Evolutionary conservation across 1,140 invertebrate genomes (phyloP).

Genomic region (Patella vulgata): DNA sequence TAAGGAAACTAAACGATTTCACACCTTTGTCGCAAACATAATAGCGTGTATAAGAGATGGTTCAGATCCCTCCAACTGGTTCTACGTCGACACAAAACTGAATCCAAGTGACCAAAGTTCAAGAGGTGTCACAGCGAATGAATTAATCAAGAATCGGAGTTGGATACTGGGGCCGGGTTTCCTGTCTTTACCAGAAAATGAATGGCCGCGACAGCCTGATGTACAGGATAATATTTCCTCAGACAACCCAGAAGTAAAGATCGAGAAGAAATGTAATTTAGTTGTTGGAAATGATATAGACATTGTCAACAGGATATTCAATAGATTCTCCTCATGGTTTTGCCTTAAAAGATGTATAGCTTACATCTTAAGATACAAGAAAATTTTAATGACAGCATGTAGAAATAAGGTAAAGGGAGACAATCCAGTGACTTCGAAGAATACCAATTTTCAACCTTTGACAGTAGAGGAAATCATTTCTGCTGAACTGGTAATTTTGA

Average conservation of each 20-base stretch:
- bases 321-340: conserved; percentile 13
- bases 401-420: background rate
- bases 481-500: conserved; percentile 15
- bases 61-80: conserved; percentile 16
- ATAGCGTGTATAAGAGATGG: conserved; percentile 22
- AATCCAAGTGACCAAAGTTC: conserved; percentile 15
- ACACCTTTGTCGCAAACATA: conserved; percentile 34
- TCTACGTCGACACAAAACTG: conserved; percentile 19
- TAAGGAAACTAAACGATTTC: conserved; percentile 21
- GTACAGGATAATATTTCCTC: background rate
- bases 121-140: conserved; percentile 9
- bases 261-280: background rate
- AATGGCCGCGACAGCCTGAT: conserved; percentile 8
- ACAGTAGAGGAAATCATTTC: background rate
- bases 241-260: conserved; percentile 7
- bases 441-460: background rate
- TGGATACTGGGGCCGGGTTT: conserved; percentile 31
- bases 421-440: background rate
- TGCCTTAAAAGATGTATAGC: conserved; percentile 14
- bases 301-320: conserved; percentile 5
- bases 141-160: conserved; percentile 9
- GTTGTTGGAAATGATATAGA: background rate
- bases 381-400: background rate
- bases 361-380: conserved; percentile 7
- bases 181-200: conserved; percentile 4